Percentiles rank a stretch among this genome's conserved stretches.
These are phyloP conservation scores for Platycercus adscitus DNA, from an alignment of 2,113 vertebrate genomes.

Conservation along the genomic window DNA sequence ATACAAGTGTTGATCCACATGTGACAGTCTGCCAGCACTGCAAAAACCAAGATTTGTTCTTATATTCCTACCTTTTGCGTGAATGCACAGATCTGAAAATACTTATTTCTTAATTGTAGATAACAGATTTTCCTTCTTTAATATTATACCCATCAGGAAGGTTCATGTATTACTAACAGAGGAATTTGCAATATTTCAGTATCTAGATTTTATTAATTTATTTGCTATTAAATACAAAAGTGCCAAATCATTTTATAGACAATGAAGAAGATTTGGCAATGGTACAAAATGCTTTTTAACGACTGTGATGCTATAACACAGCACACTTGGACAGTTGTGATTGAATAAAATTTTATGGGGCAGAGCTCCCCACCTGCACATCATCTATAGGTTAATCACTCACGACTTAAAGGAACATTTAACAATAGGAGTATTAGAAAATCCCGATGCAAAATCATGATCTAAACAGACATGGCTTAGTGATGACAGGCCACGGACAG, in stretches of 20 bases:
- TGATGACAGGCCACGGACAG: background rate
- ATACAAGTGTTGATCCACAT: background rate
- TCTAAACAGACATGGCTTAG: background rate
- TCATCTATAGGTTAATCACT: background rate
- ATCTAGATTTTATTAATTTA: background rate
- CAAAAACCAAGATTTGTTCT: background rate
- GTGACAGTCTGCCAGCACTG: background rate
- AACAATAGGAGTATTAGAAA: background rate
- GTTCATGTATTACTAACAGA: background rate
- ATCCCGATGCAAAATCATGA: background rate
- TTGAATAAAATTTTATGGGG: background rate
- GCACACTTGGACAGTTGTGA: background rate
- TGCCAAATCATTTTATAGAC: background rate
- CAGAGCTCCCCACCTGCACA: background rate
- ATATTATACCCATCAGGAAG: background rate
- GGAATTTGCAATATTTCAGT: background rate
- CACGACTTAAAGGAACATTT: background rate
- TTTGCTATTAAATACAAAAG: background rate
- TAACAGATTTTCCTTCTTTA: background rate
- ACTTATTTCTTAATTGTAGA: background rate
- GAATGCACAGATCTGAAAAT: background rate
- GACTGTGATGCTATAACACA: background rate
- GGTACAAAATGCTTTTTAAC: background rate
- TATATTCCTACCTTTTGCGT: background rate
- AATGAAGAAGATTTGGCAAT: background rate